Conservation (phyloP, 2,113 vertebrate genomes). For the Campylomormyrus numenius region DNA sequence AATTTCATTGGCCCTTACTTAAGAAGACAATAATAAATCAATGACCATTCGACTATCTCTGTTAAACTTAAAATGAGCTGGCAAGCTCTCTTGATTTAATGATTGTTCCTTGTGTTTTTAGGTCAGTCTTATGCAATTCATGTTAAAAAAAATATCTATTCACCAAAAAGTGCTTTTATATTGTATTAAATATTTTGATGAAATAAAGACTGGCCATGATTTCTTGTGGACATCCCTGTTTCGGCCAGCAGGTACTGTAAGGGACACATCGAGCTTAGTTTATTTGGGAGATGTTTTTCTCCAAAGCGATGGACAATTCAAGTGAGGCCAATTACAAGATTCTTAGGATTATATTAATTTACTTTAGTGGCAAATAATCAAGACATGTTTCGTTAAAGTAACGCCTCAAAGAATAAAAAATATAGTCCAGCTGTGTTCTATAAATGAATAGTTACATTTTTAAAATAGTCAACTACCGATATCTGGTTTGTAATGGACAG, state of each 20-base stretch:
- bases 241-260: neutral
- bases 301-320: neutral
- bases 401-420: neutral
- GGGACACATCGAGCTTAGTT: neutral
- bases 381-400: neutral
- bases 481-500: neutral
- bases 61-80: neutral
- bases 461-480: neutral
- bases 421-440: neutral
- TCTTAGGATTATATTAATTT: neutral
- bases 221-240: neutral
- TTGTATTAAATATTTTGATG: neutral
- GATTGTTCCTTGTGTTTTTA: neutral
- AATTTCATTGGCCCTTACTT: neutral
- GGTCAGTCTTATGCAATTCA: neutral
- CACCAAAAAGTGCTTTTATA: neutral
- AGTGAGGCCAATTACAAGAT: neutral
- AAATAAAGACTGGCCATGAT: neutral
- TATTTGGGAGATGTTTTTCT: neutral
- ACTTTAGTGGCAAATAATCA: neutral
- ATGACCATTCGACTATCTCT: neutral
- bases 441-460: neutral
- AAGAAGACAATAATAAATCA: neutral
- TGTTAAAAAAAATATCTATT: neutral
- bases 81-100: neutral